These are phyloP conservation scores for Pongo abelii DNA, from an alignment of 2,113 vertebrate species.

Conservation along the genomic window DNA sequence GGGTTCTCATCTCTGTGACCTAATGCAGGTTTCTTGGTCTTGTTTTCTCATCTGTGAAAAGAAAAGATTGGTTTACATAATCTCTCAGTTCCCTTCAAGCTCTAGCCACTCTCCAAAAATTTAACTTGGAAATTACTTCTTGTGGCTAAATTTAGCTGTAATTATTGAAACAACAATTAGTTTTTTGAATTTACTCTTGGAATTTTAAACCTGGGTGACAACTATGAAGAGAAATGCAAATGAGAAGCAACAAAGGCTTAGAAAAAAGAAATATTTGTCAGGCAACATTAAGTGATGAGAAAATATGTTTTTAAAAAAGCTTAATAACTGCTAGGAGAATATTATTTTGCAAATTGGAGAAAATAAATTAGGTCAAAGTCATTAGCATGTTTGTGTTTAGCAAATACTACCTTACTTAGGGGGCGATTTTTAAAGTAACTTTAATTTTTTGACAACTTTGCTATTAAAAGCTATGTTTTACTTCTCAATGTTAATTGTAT, in stretches of 20 bases:
- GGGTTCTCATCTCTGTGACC: not conserved
- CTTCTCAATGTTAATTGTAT: not conserved
- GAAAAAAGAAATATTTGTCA: not conserved
- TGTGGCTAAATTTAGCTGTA: not conserved
- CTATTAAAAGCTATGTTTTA: not conserved
- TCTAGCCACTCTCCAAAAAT: not conserved
- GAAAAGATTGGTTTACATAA: not conserved
- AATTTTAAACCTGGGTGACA: not conserved
- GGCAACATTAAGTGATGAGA: not conserved
- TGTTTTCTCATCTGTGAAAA: not conserved
- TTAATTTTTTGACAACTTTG: not conserved
- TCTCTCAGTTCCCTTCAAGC: not conserved
- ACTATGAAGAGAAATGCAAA: not conserved
- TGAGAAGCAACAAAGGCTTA: not conserved
- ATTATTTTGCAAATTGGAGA: constrained; percentile 27
- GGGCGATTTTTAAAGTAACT: not conserved
- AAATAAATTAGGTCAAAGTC: not conserved
- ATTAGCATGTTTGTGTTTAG: not conserved
- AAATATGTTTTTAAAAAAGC: not conserved
- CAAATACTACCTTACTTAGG: not conserved
- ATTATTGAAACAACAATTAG: not conserved
- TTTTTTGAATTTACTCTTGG: not conserved
- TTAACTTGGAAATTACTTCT: constrained; percentile 4
- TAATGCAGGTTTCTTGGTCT: not conserved
- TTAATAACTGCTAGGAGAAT: not conserved